Base-by-base conservation (phyloP, 2,888 invertebrate genomes). In the Dusona sp. region DNA sequence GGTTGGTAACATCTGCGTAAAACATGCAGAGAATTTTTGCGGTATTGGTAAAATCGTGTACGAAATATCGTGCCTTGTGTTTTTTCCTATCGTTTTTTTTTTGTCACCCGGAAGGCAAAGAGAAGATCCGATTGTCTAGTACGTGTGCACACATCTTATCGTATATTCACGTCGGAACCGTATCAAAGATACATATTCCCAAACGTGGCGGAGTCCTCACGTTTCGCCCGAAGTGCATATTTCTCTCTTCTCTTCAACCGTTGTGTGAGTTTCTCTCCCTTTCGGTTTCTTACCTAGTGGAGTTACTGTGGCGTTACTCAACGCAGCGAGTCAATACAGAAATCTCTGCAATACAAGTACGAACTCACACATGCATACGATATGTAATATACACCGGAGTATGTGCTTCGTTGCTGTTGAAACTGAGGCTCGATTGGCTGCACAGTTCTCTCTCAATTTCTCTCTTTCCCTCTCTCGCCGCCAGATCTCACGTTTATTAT, bases 171-270 rank as follows among this genome's bases (percentile, higher is more conserved):
- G 70, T 29, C 57, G 57, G 84, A 65, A 57, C 80, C 25, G 54
- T 80, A 84, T 84, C 84, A 84, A 84, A 84, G 80, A 84, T 84
- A 84, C 84, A 84, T 84, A 84, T 84, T 84, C 80, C 54, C 51
- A 73, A 73, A 81, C 65, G 80, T 73, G 77, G 45, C 8, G 16
- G 42, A 25, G n/a, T 45, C 77, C 77, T 72, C 75, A 65, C 77
- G 72, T 84, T 51, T 77, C 75, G 77, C 54, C 77, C 29, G 54
- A 42, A 84, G 80, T 84, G 72, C 72, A 77, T 73, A 84, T 84
- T 77, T 84, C 75, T 75, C 48, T 48, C 19, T 42, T 11, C 25
- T 25, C 11, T 57, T 9, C 9, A 7, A 1, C 38, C 1, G 38
- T 38, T 9, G 38, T 1, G 9, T 7, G 7, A 38, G 7, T 38